Evolutionary conservation across 2,113 vertebrate species (phyloP).

Genomic region (Poeciliopsis prolifica): DNA sequence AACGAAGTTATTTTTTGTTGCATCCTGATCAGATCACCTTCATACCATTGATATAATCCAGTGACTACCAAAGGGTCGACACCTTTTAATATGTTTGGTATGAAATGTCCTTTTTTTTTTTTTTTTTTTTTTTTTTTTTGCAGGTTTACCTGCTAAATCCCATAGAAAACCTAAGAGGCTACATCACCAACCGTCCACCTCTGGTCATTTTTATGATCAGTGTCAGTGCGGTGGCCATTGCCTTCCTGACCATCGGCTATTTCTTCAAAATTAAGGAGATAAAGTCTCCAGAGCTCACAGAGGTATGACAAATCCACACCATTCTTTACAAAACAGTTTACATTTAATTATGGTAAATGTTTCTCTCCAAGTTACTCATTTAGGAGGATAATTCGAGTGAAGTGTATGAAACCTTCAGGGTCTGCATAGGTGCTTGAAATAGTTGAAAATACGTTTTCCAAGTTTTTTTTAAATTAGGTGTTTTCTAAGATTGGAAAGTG

Average conservation of each 20-base stretch:
- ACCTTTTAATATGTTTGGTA: too few relatives aligned
- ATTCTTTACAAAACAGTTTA: neutral
- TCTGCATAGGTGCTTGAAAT: too few relatives aligned
- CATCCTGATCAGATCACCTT: too few relatives aligned
- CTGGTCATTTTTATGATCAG: constrained; percentile 99
- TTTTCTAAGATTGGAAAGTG: too few relatives aligned
- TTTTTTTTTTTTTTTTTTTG: neutral
- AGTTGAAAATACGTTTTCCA: too few relatives aligned
- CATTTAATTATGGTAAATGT: neutral
- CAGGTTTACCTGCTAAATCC: constrained; percentile 87
- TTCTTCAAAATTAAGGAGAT: constrained; percentile 99
- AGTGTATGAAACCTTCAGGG: too few relatives aligned
- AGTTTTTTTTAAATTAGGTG: too few relatives aligned
- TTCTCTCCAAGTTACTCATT: neutral
- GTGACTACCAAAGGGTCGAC: too few relatives aligned
- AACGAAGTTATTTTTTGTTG: too few relatives aligned
- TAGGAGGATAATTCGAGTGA: neutral
- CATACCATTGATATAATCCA: too few relatives aligned
- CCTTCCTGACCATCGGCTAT: constrained; percentile 96
- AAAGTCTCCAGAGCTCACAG: constrained; percentile 94
- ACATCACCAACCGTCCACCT: constrained; percentile 92
- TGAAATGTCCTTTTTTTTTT: too few relatives aligned
- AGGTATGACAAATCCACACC: constrained; percentile 77
- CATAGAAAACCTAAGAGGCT: constrained; percentile 95
- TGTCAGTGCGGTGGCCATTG: constrained; percentile 95